phyloP scores from a whole-genome alignment of 2,113 vertebrate species.

The Apteryx mantelli region DNA sequence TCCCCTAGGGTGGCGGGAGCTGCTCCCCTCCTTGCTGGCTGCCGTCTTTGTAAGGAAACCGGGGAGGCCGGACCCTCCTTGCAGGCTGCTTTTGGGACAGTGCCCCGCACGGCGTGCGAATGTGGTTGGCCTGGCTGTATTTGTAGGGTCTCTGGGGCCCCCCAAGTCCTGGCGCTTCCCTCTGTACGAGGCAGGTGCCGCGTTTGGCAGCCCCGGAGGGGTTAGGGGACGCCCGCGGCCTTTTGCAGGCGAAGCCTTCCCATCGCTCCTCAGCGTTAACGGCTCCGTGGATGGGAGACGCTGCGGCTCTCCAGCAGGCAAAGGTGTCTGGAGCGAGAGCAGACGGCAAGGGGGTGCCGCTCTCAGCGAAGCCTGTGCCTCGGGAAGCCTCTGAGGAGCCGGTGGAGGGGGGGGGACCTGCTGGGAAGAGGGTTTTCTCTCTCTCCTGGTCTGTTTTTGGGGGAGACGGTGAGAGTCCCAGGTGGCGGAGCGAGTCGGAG shows the following conservation, averaged over 20 bases:
- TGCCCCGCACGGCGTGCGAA: background rate
- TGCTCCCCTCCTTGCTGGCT: background rate
- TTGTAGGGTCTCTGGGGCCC: background rate
- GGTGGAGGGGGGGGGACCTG: background rate
- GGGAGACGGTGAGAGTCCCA: background rate
- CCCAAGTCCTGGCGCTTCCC: background rate
- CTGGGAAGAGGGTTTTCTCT: background rate
- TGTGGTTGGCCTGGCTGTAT: background rate
- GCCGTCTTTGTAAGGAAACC: background rate
- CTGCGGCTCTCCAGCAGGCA: background rate
- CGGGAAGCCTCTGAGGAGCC: background rate
- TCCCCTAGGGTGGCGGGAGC: no score
- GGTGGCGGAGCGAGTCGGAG: background rate
- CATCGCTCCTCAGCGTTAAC: background rate
- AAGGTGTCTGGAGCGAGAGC: background rate
- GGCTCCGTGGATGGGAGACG: background rate
- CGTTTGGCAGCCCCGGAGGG: background rate
- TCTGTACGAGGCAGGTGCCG: background rate
- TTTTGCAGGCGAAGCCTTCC: background rate
- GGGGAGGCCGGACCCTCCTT: background rate
- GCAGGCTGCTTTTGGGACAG: background rate
- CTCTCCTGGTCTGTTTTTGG: background rate
- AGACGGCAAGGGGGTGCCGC: background rate
- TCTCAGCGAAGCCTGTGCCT: background rate
- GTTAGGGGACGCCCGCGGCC: background rate